Evolutionary conservation across 2,113 vertebrate species (phyloP).

Genomic region (Bambusicola thoracicus): DNA sequence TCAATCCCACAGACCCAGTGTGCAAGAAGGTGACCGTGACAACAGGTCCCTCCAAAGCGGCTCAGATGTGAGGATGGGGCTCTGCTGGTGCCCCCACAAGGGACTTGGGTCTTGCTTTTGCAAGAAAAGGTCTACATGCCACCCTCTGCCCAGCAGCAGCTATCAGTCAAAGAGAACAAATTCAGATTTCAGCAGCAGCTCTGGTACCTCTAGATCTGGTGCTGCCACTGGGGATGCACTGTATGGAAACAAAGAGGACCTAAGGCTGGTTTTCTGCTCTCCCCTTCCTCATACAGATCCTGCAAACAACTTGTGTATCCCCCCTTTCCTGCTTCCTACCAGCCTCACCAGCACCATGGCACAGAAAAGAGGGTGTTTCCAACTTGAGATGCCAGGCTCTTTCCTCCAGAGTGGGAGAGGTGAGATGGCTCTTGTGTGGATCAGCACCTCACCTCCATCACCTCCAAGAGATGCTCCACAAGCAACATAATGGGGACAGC

Average conservation of each 20-base stretch:
- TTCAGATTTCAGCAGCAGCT: background rate
- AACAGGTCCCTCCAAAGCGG: background rate
- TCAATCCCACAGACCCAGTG: background rate
- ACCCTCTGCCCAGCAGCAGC: background rate
- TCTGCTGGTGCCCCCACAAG: background rate
- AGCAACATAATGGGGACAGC: background rate
- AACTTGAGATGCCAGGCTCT: background rate
- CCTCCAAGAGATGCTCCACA: background rate
- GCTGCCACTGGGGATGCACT: background rate
- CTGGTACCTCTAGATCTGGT: background rate
- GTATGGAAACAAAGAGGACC: background rate
- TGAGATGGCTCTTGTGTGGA: background rate
- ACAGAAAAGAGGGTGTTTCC: background rate
- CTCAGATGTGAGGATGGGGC: background rate
- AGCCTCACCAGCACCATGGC: background rate
- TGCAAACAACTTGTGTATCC: background rate
- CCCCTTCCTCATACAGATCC: background rate
- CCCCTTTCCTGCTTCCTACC: background rate
- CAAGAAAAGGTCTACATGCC: accelerated
- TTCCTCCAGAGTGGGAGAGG: background rate
- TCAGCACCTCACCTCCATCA: background rate
- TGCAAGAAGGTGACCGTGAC: background rate
- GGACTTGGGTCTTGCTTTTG: background rate
- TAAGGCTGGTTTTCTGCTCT: background rate
- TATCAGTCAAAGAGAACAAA: background rate